Evolutionary conservation across 1,140 invertebrate genomes (phyloP), one percentile per base, ranked within the genome.

Genomic region (Pararge aegeria): DNA sequence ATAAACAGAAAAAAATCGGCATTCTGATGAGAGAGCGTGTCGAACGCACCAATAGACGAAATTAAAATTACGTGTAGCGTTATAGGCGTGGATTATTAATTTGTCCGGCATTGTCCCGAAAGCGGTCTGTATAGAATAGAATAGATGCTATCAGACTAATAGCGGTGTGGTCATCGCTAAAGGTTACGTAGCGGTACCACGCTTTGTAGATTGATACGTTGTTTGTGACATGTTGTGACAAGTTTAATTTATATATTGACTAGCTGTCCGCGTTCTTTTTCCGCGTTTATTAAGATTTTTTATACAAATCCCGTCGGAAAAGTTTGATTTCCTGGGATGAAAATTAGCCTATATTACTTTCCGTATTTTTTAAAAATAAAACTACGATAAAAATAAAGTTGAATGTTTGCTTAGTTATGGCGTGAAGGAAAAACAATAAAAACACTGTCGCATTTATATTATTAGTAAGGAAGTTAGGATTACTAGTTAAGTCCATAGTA

Each of bases 71-170:
- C 77, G 68, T 75, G 61, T 79, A 77, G 78, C 71, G 66, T 64
- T 62, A 80, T 78, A 79, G 70, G 79, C 79, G 80, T 83, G 81
- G 79, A 84, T 80, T 83, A 86, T 86, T 87, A 87, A 87, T 87
- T 87, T 83, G 70, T 72, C 62, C 55, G 69, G 59, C 73, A 84
- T 87, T 87, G 84, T 85, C 68, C 72, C 37, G 66, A 50, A 52
- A 64, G 53, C 29, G 20, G 49, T 34, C 27, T 24, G 42, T 55
- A 53, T 27, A 53, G 50, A 48, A 60, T 60, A 50, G 44, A 60
- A 50, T 30, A 40, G 58, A 61, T 55, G 44, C n/a, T 54, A 61
- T 61, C 42, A 13, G 44, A 5, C 7, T 50, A 24, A 27, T 20
- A 55, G 29, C 19, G 5, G 20, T 55, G 24, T 55, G 54, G 54